A percentile compares a stretch with the other conserved stretches of the same genome.
phyloP scores from a whole-genome alignment of 2,888 invertebrate species.

The Microplitis manilae region DNA sequence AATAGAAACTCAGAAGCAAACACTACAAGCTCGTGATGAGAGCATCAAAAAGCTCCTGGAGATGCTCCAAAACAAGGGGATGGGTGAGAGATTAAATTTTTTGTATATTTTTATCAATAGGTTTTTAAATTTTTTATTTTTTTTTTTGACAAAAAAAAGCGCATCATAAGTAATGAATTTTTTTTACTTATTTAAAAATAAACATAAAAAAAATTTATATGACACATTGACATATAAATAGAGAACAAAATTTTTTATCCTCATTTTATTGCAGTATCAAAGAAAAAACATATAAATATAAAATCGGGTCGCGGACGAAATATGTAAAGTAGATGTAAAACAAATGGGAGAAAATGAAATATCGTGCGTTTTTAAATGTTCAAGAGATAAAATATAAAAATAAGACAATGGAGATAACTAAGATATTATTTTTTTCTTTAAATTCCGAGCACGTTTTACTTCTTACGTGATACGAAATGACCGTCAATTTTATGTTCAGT shows the following conservation, averaged over 20 bases:
- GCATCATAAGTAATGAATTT: too few species aligned
- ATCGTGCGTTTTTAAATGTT: neutral
- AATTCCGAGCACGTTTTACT: neutral
- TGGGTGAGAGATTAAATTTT: conserved; percentile 80
- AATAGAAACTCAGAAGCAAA: conserved; percentile 98
- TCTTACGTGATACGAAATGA: neutral
- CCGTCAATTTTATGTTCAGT: too few species aligned
- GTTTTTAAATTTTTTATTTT: conserved; percentile 17
- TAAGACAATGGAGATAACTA: neutral
- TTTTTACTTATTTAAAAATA: too few species aligned
- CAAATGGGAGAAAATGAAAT: neutral
- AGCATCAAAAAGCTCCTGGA: conserved; percentile 98
- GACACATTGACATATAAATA: too few species aligned
- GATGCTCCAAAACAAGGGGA: conserved; percentile 98
- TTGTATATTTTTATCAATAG: conserved; percentile 30
- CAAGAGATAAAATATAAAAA: neutral
- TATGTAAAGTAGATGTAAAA: conserved; percentile 16
- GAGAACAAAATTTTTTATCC: too few species aligned
- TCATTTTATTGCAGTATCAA: neutral
- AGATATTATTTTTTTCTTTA: neutral
- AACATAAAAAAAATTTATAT: too few species aligned
- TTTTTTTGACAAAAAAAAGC: conserved; percentile 22
- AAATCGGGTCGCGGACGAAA: conserved; percentile 27
- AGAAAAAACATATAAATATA: neutral
- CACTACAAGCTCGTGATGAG: conserved; percentile 95